Conservation (phyloP, 1,140 invertebrate genomes). For the Adoxophyes honmai region DNA sequence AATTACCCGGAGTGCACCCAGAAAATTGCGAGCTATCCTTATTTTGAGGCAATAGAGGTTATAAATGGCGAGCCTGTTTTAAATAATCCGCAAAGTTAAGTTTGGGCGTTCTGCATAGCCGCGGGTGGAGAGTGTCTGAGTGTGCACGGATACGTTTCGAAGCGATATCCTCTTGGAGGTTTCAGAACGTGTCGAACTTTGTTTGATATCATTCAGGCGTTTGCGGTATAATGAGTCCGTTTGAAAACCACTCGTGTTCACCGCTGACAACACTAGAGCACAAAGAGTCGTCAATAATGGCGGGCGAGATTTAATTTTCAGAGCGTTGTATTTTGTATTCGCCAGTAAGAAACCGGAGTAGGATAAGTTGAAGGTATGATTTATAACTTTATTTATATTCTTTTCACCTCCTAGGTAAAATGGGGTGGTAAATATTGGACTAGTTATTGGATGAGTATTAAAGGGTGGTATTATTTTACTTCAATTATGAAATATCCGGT, state of each 20-base stretch:
- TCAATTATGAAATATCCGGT: too few relatives aligned
- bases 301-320: too few relatives aligned
- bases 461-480: too few relatives aligned
- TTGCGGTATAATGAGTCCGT: constrained; percentile 6
- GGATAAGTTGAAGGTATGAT: too few relatives aligned
- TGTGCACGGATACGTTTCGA: constrained; percentile 22
- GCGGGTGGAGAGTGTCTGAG: constrained; percentile 29
- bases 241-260: background rate
- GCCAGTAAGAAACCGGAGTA: too few relatives aligned
- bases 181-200: constrained; percentile 13
- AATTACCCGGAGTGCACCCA: background rate
- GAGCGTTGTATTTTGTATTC: too few relatives aligned
- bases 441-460: too few relatives aligned
- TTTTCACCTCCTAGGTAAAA: too few relatives aligned
- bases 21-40: background rate
- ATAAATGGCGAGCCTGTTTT: background rate
- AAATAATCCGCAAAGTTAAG: constrained; percentile 18
- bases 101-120: constrained; percentile 8
- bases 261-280: too few relatives aligned
- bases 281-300: too few relatives aligned
- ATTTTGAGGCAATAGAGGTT: background rate
- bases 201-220: constrained; percentile 12
- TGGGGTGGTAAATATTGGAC: too few relatives aligned
- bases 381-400: too few relatives aligned
- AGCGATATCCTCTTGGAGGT: constrained; percentile 1